Percentiles rank a stretch among this genome's conserved stretches.
phyloP scores from a whole-genome alignment of 2,888 invertebrate species.

The Trachelus troglodyta region DNA sequence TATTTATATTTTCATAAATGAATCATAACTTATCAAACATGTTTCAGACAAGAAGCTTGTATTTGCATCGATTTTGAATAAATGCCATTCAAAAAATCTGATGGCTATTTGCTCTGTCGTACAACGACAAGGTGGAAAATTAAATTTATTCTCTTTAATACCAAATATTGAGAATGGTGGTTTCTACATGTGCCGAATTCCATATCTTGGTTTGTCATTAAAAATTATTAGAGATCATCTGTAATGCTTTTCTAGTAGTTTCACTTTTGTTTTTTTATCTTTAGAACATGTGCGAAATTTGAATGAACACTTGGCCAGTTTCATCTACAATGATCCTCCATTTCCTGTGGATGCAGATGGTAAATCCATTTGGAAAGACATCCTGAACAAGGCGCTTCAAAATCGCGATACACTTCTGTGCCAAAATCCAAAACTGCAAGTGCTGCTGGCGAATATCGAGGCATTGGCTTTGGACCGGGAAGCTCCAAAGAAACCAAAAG shows the following conservation, averaged over 20 bases:
- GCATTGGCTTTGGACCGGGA: slow-evolving; percentile 39
- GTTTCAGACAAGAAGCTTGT: slow-evolving; percentile 27
- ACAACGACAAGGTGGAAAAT: slow-evolving; percentile 7
- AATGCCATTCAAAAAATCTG: slow-evolving; percentile 21
- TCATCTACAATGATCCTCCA: slow-evolving; percentile 18
- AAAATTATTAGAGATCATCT: background rate
- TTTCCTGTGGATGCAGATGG: slow-evolving; percentile 24
- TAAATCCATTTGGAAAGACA: slow-evolving; percentile 25
- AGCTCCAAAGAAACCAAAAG: slow-evolving; percentile 10
- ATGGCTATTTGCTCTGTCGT: slow-evolving; percentile 30
- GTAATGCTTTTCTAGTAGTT: background rate
- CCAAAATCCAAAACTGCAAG: slow-evolving; percentile 35
- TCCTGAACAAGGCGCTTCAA: slow-evolving; percentile 23
- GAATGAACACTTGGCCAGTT: slow-evolving; percentile 8
- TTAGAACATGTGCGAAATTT: slow-evolving; percentile 36
- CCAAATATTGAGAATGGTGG: slow-evolving; percentile 22
- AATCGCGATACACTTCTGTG: slow-evolving; percentile 13
- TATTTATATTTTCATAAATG: no score
- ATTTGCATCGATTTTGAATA: slow-evolving; percentile 28
- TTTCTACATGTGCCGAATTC: slow-evolving; percentile 29
- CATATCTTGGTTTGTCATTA: slow-evolving; percentile 21
- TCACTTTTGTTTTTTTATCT: background rate
- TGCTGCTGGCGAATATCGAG: slow-evolving; percentile 35
- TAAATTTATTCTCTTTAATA: slow-evolving; percentile 26
- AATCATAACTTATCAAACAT: no score